Evolutionary conservation across 2,113 vertebrate species (phyloP), one percentile per base, ranked within the genome.

Genomic region (Ivindomyrus marchei): DNA sequence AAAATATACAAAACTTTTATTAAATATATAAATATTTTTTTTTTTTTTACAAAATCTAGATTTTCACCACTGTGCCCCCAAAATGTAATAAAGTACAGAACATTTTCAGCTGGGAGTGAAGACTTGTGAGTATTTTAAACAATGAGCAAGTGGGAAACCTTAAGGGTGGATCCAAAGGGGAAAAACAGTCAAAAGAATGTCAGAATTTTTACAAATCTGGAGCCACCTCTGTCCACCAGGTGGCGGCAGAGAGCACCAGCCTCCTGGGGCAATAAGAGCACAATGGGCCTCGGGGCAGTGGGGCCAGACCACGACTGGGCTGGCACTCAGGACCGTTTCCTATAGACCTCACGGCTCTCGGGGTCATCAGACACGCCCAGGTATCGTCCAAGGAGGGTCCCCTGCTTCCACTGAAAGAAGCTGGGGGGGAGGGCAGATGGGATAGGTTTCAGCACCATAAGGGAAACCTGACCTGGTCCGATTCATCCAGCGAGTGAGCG

Each of bases 401-500:
- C 36, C 89, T 89, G 4, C 88, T 93, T 94, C 93, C 93, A 94
- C 85, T 92, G 90, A 2, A 94, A 56, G 27, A 87, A 50, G 0
- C 94, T 94, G 36, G 36, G 52, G 27, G 89, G 66, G 50, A n/a
- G 85, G 4, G 58, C 91, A 39, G 50, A 17, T 39, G 45, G 50
- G 24, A 77, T 6, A 21, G 36, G 49, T 36, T 85, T 5, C 52
- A 89, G 31, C 36, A 47, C 77, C 19, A n/a, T 2, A 27, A 8
- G 46, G 46, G 19, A 31, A n/a, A 49, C 19, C 42, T 27, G 42
- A 24, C 45, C 8, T 1, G 80, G 7, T 10, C 62, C 2, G n/a
- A 66, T 27, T 10, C 62, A 66, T 27, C 24, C 62, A 66, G 62
- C 9, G 9, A 31, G 62, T 4, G 9, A 27, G 19, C 9, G 0